A percentile compares a stretch with the other conserved stretches of the same genome.
Conservation (phyloP, 2,888 invertebrate genomes). For the Cyclophora punctaria region DNA sequence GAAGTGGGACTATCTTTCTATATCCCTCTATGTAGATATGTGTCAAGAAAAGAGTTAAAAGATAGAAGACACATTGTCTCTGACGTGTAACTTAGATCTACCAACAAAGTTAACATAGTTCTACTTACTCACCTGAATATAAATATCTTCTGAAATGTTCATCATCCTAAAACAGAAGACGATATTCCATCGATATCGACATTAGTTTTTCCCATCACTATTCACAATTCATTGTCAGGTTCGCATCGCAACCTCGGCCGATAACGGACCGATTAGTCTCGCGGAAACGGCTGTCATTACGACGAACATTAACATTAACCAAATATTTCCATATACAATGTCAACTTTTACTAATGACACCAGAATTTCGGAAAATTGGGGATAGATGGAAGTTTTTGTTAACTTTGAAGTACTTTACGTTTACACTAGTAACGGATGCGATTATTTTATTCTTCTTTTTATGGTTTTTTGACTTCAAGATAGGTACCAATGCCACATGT, state of each 20-base stretch:
- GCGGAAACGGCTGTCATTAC: slow-evolving; percentile 58
- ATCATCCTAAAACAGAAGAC: not conserved
- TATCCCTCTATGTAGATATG: too few species aligned
- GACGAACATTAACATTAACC: slow-evolving; percentile 39
- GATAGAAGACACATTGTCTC: too few species aligned
- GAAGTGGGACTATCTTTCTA: too few species aligned
- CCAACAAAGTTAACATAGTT: too few species aligned
- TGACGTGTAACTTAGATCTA: too few species aligned
- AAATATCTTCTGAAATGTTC: not conserved
- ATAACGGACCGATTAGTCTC: slow-evolving; percentile 52
- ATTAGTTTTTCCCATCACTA: slow-evolving; percentile 36
- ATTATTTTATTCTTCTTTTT: too few species aligned
- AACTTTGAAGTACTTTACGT: too few species aligned
- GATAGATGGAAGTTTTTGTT: not conserved
- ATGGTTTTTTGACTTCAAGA: too few species aligned
- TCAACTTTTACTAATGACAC: slow-evolving; percentile 18
- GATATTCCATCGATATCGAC: slow-evolving; percentile 22
- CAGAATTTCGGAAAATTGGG: too few species aligned
- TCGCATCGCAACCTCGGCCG: slow-evolving; percentile 55
- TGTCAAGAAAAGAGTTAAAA: too few species aligned
- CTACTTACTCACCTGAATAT: not conserved
- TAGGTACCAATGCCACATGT: too few species aligned
- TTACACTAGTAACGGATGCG: too few species aligned
- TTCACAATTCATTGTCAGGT: slow-evolving; percentile 68
- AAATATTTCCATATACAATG: slow-evolving; percentile 50